Conservation (phyloP, 2,113 vertebrate species). For the Neotragus pygmaeus region DNA sequence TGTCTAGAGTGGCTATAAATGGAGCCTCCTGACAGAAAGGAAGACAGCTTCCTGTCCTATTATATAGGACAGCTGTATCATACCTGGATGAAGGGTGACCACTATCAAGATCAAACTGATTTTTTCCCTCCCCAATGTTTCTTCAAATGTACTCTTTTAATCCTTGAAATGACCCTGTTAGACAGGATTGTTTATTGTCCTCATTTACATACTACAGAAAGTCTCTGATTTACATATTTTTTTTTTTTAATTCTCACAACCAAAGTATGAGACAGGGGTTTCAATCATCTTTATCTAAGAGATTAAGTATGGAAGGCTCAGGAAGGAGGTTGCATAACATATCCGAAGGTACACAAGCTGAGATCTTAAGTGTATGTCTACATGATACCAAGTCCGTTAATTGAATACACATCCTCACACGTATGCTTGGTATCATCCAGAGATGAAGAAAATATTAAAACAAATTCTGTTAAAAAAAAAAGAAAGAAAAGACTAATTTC, state of each 20-base stretch:
- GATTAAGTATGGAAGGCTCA: not conserved
- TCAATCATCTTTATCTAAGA: not conserved
- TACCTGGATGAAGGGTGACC: not conserved
- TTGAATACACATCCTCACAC: not conserved
- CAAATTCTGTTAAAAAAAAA: not conserved
- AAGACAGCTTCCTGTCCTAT: too few relatives aligned
- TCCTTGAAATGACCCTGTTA: not conserved
- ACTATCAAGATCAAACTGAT: not conserved
- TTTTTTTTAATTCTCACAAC: not conserved
- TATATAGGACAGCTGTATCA: not conserved
- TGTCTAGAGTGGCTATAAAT: not conserved
- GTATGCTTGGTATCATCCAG: not conserved
- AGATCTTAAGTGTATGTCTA: not conserved
- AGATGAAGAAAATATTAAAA: not conserved
- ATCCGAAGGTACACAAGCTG: not conserved
- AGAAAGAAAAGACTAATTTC: not conserved
- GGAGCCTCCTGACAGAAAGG: not conserved
- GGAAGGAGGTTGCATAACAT: not conserved
- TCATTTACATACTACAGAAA: not conserved
- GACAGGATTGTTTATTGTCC: not conserved
- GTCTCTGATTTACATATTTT: not conserved
- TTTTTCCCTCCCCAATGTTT: not conserved
- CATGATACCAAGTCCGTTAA: not conserved
- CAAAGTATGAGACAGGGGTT: not conserved
- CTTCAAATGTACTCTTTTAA: not conserved